These are phyloP conservation scores for Rhinichthys klamathensis DNA, from an alignment of 2,113 vertebrate species.

Conservation along the genomic window DNA sequence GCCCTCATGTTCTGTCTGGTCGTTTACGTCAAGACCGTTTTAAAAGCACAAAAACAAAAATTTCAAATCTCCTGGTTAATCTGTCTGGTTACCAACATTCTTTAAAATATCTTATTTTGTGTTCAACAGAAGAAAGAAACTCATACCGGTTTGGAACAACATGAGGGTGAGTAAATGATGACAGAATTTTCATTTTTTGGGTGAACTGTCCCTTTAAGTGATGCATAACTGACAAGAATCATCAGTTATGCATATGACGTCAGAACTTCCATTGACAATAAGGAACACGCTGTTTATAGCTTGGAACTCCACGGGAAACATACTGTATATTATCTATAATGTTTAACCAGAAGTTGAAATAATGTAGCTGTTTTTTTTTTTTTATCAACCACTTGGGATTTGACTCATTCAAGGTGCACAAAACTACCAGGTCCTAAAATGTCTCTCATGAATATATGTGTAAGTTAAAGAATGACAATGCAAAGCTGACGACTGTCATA, in stretches of 20 bases:
- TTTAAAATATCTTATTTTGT: no score
- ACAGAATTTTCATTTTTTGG: no score
- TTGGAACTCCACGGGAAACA: neutral
- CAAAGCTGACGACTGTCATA: neutral
- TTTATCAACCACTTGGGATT: neutral
- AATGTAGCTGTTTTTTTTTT: neutral
- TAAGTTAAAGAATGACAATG: neutral
- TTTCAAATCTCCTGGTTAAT: neutral
- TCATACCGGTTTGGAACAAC: no score
- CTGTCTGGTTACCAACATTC: no score
- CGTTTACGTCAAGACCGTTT: neutral
- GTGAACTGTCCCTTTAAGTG: neutral
- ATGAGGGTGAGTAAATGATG: no score
- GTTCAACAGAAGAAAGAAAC: no score
- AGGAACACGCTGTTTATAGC: neutral
- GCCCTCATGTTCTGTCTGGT: neutral
- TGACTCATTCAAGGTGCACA: neutral
- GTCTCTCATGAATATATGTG: neutral
- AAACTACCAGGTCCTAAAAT: neutral
- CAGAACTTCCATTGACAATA: conserved; percentile 8
- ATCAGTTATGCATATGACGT: neutral
- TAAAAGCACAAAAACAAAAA: neutral
- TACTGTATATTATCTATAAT: neutral
- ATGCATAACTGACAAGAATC: neutral
- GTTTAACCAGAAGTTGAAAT: neutral